A percentile compares a stretch with the other conserved stretches of the same genome.
phyloP scores from a whole-genome alignment of 2,113 vertebrate genomes.

The Oenanthe oenanthe region DNA sequence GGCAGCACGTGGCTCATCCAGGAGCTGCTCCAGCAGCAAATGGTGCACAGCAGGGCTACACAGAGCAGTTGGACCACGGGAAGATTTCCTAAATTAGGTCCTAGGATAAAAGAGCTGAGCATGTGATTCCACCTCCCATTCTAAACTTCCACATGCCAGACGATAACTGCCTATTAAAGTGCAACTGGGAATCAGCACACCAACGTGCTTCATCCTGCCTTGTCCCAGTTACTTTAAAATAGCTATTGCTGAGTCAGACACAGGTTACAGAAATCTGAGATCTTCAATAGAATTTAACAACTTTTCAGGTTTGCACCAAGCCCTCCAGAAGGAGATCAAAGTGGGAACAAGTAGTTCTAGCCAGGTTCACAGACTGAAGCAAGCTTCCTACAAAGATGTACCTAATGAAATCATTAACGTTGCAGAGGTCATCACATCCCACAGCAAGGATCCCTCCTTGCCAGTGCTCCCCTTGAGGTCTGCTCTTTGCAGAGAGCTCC shows the following conservation, averaged over 20 bases:
- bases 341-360: not conserved
- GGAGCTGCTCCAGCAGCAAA: not conserved
- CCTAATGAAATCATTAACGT: not conserved
- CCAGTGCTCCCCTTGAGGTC: not conserved
- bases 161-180: conserved; percentile 32
- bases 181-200: conserved; percentile 34
- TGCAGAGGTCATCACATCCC: not conserved
- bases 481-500: not conserved
- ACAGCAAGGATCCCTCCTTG: not conserved
- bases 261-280: not conserved
- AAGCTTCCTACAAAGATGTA: not conserved
- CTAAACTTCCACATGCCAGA: conserved; percentile 90
- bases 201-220: conserved; percentile 12
- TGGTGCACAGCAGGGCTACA: not conserved
- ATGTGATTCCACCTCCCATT: conserved; percentile 84
- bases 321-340: not conserved
- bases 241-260: conserved; percentile 9
- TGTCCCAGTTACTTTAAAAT: conserved; percentile 35
- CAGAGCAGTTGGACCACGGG: not conserved
- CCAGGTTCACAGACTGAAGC: not conserved
- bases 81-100: not conserved
- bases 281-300: not conserved
- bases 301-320: not conserved
- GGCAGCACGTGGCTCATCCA: not conserved
- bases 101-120: conserved; percentile 26